phyloP scores from a whole-genome alignment of 2,797 vertebrate species.

The Bufotes viridis region DNA sequence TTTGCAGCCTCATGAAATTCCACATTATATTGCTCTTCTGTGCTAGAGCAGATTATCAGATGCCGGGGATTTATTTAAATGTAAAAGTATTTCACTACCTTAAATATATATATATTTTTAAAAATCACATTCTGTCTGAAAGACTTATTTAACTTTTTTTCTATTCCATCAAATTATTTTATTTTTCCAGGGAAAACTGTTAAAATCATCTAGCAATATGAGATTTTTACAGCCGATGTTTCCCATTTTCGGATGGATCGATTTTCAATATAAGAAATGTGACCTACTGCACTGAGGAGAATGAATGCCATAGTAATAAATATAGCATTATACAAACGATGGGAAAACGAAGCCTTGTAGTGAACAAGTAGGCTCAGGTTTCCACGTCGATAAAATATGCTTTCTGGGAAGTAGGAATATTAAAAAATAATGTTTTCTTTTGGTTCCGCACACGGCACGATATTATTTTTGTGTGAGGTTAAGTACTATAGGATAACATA shows the following conservation, averaged over 20 bases:
- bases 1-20: no score
- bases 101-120: no score
- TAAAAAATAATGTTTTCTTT: slow-evolving; percentile 55
- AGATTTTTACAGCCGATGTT: slow-evolving; percentile 19
- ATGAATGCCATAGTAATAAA: slow-evolving; percentile 26
- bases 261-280: slow-evolving; percentile 27
- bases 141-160: no score
- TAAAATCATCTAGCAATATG: slow-evolving; percentile 8
- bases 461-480: slow-evolving; percentile 44
- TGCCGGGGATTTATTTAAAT: no score
- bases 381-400: slow-evolving; percentile 45
- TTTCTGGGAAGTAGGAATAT: slow-evolving; percentile 25
- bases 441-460: slow-evolving; percentile 13
- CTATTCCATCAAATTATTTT: background rate
- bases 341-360: slow-evolving; percentile 26
- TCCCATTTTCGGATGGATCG: slow-evolving; percentile 26
- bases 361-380: slow-evolving; percentile 36
- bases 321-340: slow-evolving; percentile 15
- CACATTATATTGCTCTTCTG: no score
- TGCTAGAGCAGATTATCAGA: no score
- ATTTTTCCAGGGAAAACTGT: background rate
- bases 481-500: slow-evolving; percentile 41
- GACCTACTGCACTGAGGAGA: background rate
- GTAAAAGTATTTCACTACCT: no score
- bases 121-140: no score